These are phyloP conservation scores for Drosophila rellima DNA, from an alignment of 2,888 invertebrate species.

Conservation along the genomic window DNA sequence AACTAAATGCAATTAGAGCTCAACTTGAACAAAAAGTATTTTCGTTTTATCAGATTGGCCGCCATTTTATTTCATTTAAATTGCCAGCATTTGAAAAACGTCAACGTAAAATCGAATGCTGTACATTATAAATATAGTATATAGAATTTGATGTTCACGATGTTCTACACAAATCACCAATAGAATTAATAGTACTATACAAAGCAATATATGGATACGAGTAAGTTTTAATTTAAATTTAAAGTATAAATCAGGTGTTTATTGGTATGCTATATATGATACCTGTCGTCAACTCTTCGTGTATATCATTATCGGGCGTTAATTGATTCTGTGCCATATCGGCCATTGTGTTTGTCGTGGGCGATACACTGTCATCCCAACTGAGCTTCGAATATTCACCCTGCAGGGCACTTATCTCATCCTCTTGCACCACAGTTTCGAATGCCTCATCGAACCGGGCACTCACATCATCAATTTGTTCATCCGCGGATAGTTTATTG, in stretches of 20 bases:
- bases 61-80: slow-evolving; percentile 52
- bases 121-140: slow-evolving; percentile 27
- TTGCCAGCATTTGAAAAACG: slow-evolving; percentile 53
- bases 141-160: slow-evolving; percentile 34
- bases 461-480: slow-evolving; percentile 75
- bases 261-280: slow-evolving; percentile 50
- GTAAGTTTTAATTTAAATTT: slow-evolving; percentile 33
- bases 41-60: slow-evolving; percentile 53
- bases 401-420: slow-evolving; percentile 85
- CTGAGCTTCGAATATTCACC: slow-evolving; percentile 86
- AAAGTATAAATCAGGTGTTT: slow-evolving; percentile 12
- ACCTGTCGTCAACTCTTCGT: slow-evolving; percentile 86
- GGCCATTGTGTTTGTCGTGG: slow-evolving; percentile 84
- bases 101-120: slow-evolving; percentile 47
- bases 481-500: slow-evolving; percentile 82
- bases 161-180: slow-evolving; percentile 54
- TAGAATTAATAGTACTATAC: slow-evolving; percentile 35
- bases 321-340: slow-evolving; percentile 83
- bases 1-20: slow-evolving; percentile 84
- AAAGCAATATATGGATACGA: slow-evolving; percentile 46
- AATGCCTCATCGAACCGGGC: slow-evolving; percentile 83
- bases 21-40: slow-evolving; percentile 80
- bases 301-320: slow-evolving; percentile 85
- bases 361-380: slow-evolving; percentile 86
- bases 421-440: slow-evolving; percentile 82